These are phyloP conservation scores for Ophioninae sp. DNA, from an alignment of 2,888 invertebrate species.

Conservation along the genomic window DNA sequence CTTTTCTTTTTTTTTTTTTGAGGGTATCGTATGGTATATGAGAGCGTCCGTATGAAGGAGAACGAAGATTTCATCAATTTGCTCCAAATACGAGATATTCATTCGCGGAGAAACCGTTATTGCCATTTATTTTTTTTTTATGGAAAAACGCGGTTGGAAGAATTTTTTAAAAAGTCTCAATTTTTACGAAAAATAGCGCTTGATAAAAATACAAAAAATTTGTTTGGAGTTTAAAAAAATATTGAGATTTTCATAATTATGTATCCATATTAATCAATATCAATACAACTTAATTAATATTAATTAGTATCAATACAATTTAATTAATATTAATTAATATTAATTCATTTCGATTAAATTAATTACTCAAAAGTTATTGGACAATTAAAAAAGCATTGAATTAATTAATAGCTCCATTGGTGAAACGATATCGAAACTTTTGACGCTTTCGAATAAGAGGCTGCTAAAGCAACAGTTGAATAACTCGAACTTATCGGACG, in stretches of 20 bases:
- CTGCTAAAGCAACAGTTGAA: conserved; percentile 8
- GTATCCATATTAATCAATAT: no score
- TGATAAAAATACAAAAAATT: no score
- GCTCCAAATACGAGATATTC: conserved; percentile 23
- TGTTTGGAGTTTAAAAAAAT: no score
- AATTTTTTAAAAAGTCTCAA: background rate
- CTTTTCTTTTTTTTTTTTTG: conserved; percentile 17
- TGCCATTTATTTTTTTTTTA: background rate
- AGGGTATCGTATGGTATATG: conserved; percentile 27
- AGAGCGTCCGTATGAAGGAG: conserved; percentile 17
- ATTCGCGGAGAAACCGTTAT: background rate
- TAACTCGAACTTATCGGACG: background rate
- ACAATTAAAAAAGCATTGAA: no score
- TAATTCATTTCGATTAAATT: no score
- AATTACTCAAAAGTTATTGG: no score
- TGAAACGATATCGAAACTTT: background rate
- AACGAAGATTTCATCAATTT: conserved; percentile 21
- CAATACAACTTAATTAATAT: no score
- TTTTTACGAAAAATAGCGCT: background rate
- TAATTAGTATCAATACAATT: no score
- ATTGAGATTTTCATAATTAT: no score
- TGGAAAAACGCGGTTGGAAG: no score
- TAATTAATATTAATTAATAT: no score
- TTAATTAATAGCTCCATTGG: no score
- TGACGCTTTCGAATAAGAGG: background rate